These are phyloP conservation scores for Caracal caracal DNA, from an alignment of 2,113 vertebrate genomes.

Conservation along the genomic window DNA sequence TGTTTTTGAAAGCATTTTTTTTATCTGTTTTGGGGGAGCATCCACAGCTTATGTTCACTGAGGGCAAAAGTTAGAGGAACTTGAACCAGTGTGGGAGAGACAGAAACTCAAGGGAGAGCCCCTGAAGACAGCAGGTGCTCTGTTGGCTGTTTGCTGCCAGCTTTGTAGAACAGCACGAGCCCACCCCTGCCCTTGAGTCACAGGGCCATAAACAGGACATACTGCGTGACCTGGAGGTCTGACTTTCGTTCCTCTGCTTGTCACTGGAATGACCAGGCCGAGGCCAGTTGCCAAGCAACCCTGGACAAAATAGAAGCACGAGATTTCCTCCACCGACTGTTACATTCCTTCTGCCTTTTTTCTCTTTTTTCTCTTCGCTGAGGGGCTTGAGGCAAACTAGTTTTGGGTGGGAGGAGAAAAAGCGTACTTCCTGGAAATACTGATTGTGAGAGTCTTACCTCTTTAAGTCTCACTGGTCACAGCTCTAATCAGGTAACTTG, in stretches of 20 bases:
- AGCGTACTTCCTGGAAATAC: neutral
- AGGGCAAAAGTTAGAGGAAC: neutral
- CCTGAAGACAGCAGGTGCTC: neutral
- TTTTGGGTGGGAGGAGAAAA: constrained; percentile 32
- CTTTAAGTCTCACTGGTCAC: neutral
- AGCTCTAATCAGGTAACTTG: neutral
- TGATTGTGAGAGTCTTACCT: neutral
- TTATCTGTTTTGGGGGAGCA: neutral
- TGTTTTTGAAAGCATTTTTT: constrained; percentile 28
- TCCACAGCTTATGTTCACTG: neutral
- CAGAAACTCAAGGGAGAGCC: neutral
- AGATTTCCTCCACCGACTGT: constrained; percentile 2
- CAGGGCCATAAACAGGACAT: constrained; percentile 26
- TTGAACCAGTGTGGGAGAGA: neutral
- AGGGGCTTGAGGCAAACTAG: neutral
- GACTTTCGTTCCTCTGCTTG: constrained; percentile 28
- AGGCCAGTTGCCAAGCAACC: constrained; percentile 58
- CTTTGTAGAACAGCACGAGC: neutral
- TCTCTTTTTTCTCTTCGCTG: neutral
- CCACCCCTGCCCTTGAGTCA: neutral
- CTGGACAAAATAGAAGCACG: constrained; percentile 50
- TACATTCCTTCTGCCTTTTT: constrained; percentile 27
- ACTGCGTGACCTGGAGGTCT: neutral
- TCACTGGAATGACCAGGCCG: constrained; percentile 1
- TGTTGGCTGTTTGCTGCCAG: neutral